Evolutionary conservation across 2,113 vertebrate genomes (phyloP).

Genomic region (Brachyhypopomus occidentalis): DNA sequence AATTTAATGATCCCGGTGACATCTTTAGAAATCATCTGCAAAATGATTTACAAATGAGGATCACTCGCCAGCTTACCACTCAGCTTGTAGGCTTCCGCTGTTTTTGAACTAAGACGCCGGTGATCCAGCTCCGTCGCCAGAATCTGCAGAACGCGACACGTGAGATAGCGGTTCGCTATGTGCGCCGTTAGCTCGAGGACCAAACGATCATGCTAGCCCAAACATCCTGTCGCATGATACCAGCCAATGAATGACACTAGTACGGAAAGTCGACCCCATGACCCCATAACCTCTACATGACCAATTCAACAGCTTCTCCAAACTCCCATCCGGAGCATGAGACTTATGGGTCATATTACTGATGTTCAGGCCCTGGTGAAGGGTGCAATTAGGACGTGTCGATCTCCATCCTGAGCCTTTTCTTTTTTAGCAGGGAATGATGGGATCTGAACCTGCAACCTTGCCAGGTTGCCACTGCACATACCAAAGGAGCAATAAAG

Average conservation of each 20-base stretch:
- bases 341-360: neutral
- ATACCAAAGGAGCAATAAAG: neutral
- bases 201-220: neutral
- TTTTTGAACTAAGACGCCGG: neutral
- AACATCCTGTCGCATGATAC: conserved; percentile 23
- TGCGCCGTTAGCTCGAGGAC: neutral
- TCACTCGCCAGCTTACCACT: neutral
- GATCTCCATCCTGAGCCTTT: neutral
- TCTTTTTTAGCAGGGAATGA: neutral
- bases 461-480: neutral
- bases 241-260: neutral
- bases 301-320: too few species aligned
- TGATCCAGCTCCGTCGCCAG: neutral
- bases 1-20: neutral
- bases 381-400: neutral
- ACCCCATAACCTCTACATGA: too few species aligned
- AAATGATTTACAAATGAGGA: neutral
- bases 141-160: neutral
- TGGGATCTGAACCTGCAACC: neutral
- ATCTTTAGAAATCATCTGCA: conserved; percentile 19
- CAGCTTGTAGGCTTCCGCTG: neutral
- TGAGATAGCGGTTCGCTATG: neutral
- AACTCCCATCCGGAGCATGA: too few species aligned
- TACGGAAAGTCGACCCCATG: neutral
- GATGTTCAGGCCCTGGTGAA: neutral